Evolutionary conservation across 2,888 invertebrate species (phyloP).

Genomic region (Ophonus ardosiacus): DNA sequence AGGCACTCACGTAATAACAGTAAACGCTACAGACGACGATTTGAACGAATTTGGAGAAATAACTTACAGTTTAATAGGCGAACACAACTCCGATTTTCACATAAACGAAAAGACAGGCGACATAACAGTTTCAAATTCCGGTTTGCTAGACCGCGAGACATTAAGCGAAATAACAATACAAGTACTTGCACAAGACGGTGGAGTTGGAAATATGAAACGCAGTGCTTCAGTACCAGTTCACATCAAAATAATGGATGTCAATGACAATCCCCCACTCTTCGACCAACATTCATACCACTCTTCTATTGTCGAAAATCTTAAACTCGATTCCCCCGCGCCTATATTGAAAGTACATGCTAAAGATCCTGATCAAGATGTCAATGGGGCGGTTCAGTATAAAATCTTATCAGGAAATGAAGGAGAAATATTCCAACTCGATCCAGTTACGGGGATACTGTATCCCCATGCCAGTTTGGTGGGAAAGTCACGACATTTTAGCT

Average conservation of each 20-base stretch:
- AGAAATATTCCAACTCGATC: constrained; percentile 86
- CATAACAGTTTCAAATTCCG: constrained; percentile 85
- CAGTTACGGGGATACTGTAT: constrained; percentile 88
- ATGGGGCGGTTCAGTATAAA: constrained; percentile 86
- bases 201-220: constrained; percentile 83
- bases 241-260: constrained; percentile 89
- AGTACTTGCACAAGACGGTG: constrained; percentile 89
- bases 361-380: constrained; percentile 88
- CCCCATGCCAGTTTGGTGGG: constrained; percentile 85
- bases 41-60: constrained; percentile 88
- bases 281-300: constrained; percentile 86
- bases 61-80: constrained; percentile 87
- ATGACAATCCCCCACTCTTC: constrained; percentile 92
- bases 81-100: constrained; percentile 84
- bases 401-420: constrained; percentile 84
- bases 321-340: constrained; percentile 88
- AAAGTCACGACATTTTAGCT: constrained; percentile 77
- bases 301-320: constrained; percentile 90
- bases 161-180: constrained; percentile 84
- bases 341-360: constrained; percentile 89
- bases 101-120: constrained; percentile 86
- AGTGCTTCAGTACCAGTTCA: constrained; percentile 87
- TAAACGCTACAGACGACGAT: constrained; percentile 88
- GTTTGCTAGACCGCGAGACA: constrained; percentile 87
- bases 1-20: constrained; percentile 85